Base-by-base conservation (phyloP, 1,140 invertebrate genomes). In the Dendroctonus valens region DNA sequence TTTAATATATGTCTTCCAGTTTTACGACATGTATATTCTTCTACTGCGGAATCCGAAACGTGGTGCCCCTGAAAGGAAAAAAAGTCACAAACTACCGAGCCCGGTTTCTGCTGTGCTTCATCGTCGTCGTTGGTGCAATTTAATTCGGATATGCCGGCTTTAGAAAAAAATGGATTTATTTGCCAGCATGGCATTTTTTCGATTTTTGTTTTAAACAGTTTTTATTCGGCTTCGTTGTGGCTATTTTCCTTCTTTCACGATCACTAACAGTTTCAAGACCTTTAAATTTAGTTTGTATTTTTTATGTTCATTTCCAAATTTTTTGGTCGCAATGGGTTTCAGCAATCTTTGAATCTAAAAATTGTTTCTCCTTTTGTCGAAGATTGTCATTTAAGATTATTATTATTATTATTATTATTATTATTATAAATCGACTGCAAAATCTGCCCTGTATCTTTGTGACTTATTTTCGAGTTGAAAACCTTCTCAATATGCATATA, bases 1-100 rank as follows among this genome's bases (percentile, higher is more conserved):
- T 58, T 65, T 65, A 65, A 58, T 65, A 65, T 65, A 65, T 65
- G 63, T 59, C 63, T 38, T 48, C 41, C 39, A 50, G 53, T 46
- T 65, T 65, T 65, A 65, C 63, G 63, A 63, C 60, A 63, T 63
- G 51, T 63, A 63, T 63, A 63, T 55, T 63, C 41, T 63, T 53
- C 41, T 26, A 59, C 42, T 59, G 57, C 41, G 57, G 57, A 59
- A 48, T 59, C 57, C 59, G 41, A 61, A 61, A 61, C 38, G 12
- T 52, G 59, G 48, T 40, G 59, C 59, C 59, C 38, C 39, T 26
- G 59, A 41, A 61, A 61, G 52, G 41, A 61, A 61, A 61, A 52
- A 51, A 61, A 12, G 11, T 9, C 5, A 11, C 15, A 48, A 12
- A 48, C 57, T 37, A 11, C 15, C 39, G 39, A n/a, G 40, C 40